A percentile compares a stretch with the other conserved stretches of the same genome.
These are phyloP conservation scores for Pseudochirops corinnae DNA, from an alignment of 2,797 vertebrate species.

Conservation along the genomic window DNA sequence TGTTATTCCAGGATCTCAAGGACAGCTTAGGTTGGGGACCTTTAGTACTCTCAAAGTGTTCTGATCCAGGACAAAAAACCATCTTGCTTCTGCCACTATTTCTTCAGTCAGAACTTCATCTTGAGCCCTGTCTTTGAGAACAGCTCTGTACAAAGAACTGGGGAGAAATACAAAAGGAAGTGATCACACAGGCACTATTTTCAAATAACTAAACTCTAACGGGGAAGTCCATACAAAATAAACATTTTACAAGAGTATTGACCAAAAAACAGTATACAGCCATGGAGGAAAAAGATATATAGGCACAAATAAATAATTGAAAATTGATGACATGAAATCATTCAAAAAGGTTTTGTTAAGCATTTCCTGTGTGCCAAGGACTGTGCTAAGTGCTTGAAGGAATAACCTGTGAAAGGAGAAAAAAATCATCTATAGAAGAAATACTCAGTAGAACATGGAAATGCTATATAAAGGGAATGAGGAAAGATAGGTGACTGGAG, in stretches of 20 bases:
- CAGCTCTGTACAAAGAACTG: conserved; percentile 35
- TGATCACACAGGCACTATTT: background rate
- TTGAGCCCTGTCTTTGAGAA: conserved; percentile 39
- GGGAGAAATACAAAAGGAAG: conserved; percentile 7
- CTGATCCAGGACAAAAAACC: too few species aligned
- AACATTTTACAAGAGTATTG: conserved; percentile 12
- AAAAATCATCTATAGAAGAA: background rate
- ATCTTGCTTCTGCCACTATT: too few species aligned
- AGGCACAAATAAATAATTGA: conserved; percentile 30
- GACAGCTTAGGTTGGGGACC: too few species aligned
- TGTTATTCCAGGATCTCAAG: too few species aligned
- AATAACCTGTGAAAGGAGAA: background rate
- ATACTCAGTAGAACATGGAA: background rate
- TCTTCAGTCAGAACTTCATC: conserved; percentile 23
- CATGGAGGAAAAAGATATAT: conserved; percentile 26
- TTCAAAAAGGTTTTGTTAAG: too few species aligned
- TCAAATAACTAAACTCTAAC: conserved; percentile 51
- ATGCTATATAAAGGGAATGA: background rate
- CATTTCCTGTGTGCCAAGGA: too few species aligned
- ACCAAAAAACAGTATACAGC: conserved; percentile 28
- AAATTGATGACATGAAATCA: conserved; percentile 33
- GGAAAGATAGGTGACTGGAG: background rate
- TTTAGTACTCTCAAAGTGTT: too few species aligned
- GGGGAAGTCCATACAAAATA: conserved; percentile 6
- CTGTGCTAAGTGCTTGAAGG: background rate